Conservation (phyloP, 2,797 vertebrate species). For the Natrix natrix region DNA sequence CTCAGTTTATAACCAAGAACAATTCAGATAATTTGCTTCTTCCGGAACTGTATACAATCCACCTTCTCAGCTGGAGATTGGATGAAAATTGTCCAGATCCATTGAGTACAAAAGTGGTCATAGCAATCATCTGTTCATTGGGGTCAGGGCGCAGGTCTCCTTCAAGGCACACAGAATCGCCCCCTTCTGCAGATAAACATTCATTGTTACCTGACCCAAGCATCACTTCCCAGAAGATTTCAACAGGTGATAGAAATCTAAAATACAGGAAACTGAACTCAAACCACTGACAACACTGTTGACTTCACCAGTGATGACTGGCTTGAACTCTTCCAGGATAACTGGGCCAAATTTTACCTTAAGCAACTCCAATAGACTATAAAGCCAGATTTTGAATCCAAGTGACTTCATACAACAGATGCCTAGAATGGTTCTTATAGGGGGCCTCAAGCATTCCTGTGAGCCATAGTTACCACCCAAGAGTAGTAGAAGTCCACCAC, state of each 20-base stretch:
- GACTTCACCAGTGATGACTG: neutral
- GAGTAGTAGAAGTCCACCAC: neutral
- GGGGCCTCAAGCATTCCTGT: neutral
- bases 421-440: neutral
- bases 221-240: neutral
- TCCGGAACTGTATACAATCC: neutral
- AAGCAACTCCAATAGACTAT: neutral
- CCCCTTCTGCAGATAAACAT: neutral
- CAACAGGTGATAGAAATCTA: neutral
- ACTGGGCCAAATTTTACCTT: neutral
- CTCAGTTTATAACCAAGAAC: neutral
- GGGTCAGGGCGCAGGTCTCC: neutral
- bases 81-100: neutral
- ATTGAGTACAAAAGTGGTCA: neutral
- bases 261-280: neutral
- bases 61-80: neutral
- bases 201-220: neutral
- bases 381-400: neutral
- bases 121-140: neutral
- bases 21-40: neutral
- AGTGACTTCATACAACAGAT: neutral
- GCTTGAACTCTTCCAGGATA: neutral
- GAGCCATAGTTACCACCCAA: neutral
- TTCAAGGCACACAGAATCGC: neutral
- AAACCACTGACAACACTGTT: neutral